Base-by-base conservation (phyloP, 2,888 invertebrate genomes). In the Ichneumoninae sp. region DNA sequence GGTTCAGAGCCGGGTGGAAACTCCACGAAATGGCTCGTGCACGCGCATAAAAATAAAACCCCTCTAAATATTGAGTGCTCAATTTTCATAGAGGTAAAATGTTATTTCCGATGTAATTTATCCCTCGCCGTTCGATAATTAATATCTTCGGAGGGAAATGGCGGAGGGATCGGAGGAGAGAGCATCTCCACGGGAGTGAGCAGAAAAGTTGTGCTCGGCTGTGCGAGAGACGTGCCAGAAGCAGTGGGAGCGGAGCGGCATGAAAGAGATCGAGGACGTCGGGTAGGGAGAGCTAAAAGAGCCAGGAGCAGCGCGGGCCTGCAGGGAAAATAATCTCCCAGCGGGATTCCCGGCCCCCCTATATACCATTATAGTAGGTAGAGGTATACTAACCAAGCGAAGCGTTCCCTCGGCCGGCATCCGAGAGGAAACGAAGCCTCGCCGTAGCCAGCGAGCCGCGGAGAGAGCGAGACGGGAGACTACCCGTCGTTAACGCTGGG, bases 291-390 rank as follows among this genome's bases (percentile, higher is more conserved):
- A 62, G 60, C 10, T 57, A 70, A 54, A 76, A 78, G 69, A 75
- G 74, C 60, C 69, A 65, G 65, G 74, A 79, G 83, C 47, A 65
- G 62, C 71, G 44, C 76, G 68, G 57, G 70, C 71, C 83, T 80
- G 80, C 83, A 88, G 89, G 89, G 89, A 90, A 90, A 90, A 90
- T 90, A 91, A 91, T 91, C 90, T 90, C 90, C 91, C 91, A 89
- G 90, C 89, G 90, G 91, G 90, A 91, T 90, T 91, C 90, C 91
- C 89, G 88, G 89, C 40, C 40, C 40, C 40, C 90, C 89, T 66
- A 80, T 80, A 74, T 52, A 50, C 62, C 65, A 57, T 66, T 72
- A 80, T 72, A 80, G 65, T 57, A 30, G 72, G 65, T 84, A 75
- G 62, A 62, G n/a, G 62, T 62, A 62, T 33, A 33, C 30, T 6